Evolutionary conservation across 2,888 invertebrate species (phyloP), one percentile per base, ranked within the genome.

Genomic region (Scaptomyza tumidula): DNA sequence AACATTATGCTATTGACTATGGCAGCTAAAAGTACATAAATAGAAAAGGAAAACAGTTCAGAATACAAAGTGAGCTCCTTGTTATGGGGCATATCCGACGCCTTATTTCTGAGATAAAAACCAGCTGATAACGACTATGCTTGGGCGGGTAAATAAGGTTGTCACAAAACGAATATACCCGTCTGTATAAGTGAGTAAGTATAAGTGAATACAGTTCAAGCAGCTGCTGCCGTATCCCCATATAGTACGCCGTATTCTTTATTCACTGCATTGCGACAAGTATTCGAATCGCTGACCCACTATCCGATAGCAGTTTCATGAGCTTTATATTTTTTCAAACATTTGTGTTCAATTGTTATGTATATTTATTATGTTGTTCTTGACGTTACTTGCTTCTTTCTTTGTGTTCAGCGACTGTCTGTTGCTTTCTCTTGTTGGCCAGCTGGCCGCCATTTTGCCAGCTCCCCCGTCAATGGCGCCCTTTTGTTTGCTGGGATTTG

Each of bases 271-370:
- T 6, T 63, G 65, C 65, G 43, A 48, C 58, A 31, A 68, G 71
- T 62, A 16, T 48, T 16, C 53, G 16, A 55, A 52, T 35, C 16
- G 29, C 24, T 29, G 44, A 16, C 39, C 39, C 35, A 53, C 43
- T 48, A 58, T 35, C 24, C 16, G 45, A 52, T 49, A 63, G 54
- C 62, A 63, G 68, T 59, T 58, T 65, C 74, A 71, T 82, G 78
- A 71, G 81, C 68, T 76, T 69, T 69, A 71, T 72, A n/a, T 80
- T 88, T 74, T 75, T 86, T 84, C 68, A 75, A 75, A 71, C 68
- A 75, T 67, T 83, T 86, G 54, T 65, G 73, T 69, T 77, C 87
- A 88, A 88, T 86, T 86, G 81, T 86, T 86, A 75, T 71, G 77
- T 69, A 73, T 78, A 78, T 80, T 78, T 84, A 80, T 81, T 82